These are phyloP conservation scores for Rhegmatorhina hoffmannsi DNA, from an alignment of 2,113 vertebrate species.

Conservation along the genomic window DNA sequence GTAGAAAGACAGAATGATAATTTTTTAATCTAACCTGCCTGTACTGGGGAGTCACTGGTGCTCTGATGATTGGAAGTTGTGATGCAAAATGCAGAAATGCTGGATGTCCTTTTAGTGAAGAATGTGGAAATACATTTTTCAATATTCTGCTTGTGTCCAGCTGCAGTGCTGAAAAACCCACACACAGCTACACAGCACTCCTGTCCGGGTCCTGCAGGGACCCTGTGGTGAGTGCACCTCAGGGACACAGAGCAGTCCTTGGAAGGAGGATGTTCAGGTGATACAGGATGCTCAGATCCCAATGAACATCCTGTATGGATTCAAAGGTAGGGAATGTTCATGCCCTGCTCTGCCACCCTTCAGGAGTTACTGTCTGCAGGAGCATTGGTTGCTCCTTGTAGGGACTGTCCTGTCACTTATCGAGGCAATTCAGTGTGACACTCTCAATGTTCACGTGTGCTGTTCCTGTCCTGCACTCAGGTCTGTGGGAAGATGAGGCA, in stretches of 20 bases:
- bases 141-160: background rate
- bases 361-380: background rate
- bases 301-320: background rate
- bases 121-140: background rate
- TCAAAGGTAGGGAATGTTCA: background rate
- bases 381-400: background rate
- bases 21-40: constrained; percentile 18
- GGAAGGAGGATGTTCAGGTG: background rate
- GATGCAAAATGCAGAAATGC: background rate
- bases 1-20: constrained; percentile 8
- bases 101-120: background rate
- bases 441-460: fast-evolving
- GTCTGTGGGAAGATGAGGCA: background rate
- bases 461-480: background rate
- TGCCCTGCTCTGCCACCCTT: background rate
- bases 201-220: background rate
- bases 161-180: background rate
- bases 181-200: fast-evolving
- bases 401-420: background rate
- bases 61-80: background rate
- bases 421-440: fast-evolving
- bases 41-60: background rate
- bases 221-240: fast-evolving
- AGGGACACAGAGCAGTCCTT: background rate
- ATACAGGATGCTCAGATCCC: background rate